Evolutionary conservation across 2,113 vertebrate species (phyloP), one percentile per base, ranked within the genome.

Genomic region (Notothenia coriiceps): DNA sequence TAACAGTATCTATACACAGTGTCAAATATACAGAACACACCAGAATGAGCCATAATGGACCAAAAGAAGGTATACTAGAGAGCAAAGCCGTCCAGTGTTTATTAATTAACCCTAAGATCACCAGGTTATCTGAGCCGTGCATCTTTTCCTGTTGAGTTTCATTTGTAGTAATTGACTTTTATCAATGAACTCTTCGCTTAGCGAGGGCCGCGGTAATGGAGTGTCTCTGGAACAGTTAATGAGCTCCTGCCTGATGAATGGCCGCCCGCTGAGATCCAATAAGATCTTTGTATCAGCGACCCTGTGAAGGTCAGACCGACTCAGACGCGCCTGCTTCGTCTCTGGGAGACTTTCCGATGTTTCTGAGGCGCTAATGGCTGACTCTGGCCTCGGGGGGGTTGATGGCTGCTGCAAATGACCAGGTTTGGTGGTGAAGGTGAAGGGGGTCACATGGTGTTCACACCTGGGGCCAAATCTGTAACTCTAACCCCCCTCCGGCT

Each of bases 281-380:
- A 70, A 73, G 72, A 74, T 74, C 55, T 86, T 33, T 81, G 3
- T 73, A 79, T 86, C 47, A 86, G 88, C 74, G 50, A 79, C 59
- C 33, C 15, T 18, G 35, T 68, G 61, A 72, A 86, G 74, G 77
- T 74, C 75, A 55, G 49, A 65, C 35, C 7, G 63, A 22, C 9
- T 35, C 22, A 70, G 60, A 68, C 15, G 50, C 65, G 69, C 74
- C 33, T 75, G 80, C 80, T 74, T 82, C 35, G 35, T 6, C 35
- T 84, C 77, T 54, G 67, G 47, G 50, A 57, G 76, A 51, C 51
- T 9, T 80, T 72, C 75, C 6, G 44, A 0, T 70, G 62, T 6
- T 62, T 83, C 69, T 64, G 47, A 69, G 71, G 74, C 43, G 40
- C 60, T 88, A 87, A 90, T 87, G 72, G 72, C 57, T 83, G 79